Base-by-base conservation (phyloP, 2,888 invertebrate genomes). In the Caenorhabditis imperialis region DNA sequence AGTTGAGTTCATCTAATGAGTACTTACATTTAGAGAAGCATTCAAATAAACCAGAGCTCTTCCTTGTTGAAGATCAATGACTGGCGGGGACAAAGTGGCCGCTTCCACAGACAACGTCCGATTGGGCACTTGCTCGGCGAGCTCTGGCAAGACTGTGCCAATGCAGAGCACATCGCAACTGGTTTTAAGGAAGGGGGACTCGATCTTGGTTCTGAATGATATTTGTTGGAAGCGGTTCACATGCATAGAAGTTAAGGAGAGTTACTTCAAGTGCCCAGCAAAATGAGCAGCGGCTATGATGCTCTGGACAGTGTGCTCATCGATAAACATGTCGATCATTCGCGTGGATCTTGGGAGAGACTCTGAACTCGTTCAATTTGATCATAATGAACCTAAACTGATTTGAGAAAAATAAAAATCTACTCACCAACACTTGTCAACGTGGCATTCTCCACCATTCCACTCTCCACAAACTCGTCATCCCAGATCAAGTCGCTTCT, bases 121-220 rank as follows among this genome's bases (percentile, higher is more conserved):
- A 57, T 81, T 81, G 8, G 84, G 84, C 18, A 84, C 58, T 8
- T 72, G 70, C 30, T 77, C 79, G 2, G 77, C 77, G 14, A 86
- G 58, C 35, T 85, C 83, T 7, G 86, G 85, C 3, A 85, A 70
- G 22, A 86, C 82, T 7, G 84, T 86, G 25, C 86, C 85, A 40
- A 86, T 76, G 50, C 85, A 85, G n/a, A 85, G 69, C 10, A 83
- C 78, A 44, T 85, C 85, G 48, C 86, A 86, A n/a, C 83, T 73
- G 1, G 85, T 85, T 47, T 78, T 71, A 10, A 86, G 50, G 72
- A 85, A 86, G 7, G 85, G 84, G 6, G 82, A 83, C 16, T 81
- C 79, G 10, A 86, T 79, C 45, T 81, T 83, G n/a, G 84, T 84
- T 47, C 76, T 79, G 50, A 75, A 63, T n/a, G n/a, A n/a, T n/a